Evolutionary conservation across 2,797 vertebrate genomes (phyloP), one percentile per base, ranked within the genome.

Genomic region (Picus viridis): DNA sequence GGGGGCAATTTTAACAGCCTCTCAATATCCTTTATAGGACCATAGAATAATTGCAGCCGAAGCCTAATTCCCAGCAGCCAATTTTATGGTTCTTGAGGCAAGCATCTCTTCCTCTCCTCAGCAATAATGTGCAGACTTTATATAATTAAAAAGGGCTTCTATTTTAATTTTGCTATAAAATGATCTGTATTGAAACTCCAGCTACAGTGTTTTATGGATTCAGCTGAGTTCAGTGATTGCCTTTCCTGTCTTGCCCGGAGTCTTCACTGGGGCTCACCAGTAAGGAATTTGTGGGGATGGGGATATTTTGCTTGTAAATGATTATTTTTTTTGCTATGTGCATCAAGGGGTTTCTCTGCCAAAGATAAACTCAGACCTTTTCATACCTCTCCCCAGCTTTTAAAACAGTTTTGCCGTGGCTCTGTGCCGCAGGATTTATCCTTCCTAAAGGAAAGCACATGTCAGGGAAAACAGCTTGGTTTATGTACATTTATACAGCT

Each of bases 91-190:
- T 96, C 92, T 94, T 79, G 82, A 95, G 93, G 82, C 95, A 96
- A 69, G 90, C 54, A 8, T 92, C 81, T 89, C 83, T 90, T 95
- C 89, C 92, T 94, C 91, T 95, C 81, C 71, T 88, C 67, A 49
- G 89, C 94, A 95, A 96, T 96, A 92, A 95, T 61, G 70, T 86
- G 87, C 92, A 82, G 85, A 74, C 89, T 95, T 96, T 92, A 89
- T 96, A 90, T 92, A 96, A 96, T 96, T 96, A 96, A 96, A 96
- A 95, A 96, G 91, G 82, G 73, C 88, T 95, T 92, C 92, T 95
- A 93, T 96, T 96, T 96, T 96, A 95, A 95, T 95, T 96, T 96
- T 89, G 75, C 86, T 85, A 73, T 90, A 87, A 95, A 96, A 76
- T 93, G 69, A 89, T 94, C 93, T 88, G 82, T 90, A 91, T 90